Conservation (phyloP, 2,113 vertebrate species). For the Hyaena hyaena region DNA sequence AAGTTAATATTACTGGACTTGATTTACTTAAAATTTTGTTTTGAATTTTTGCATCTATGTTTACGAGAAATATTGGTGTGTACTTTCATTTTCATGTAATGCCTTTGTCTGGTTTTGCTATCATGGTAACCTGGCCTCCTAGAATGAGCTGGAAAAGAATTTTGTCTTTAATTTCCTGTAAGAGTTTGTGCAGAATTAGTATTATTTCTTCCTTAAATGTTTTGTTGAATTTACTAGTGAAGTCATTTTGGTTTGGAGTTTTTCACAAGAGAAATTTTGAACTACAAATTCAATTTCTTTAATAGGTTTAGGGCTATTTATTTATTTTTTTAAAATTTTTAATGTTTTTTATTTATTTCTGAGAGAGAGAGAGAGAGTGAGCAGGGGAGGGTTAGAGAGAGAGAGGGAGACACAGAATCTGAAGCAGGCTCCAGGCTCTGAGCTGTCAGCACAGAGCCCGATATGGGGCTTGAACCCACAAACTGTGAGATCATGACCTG, state of each 20-base stretch:
- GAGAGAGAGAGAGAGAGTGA: too few species aligned
- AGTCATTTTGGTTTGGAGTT: background rate
- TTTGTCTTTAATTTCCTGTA: background rate
- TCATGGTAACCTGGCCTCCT: background rate
- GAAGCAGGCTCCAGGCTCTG: too few species aligned
- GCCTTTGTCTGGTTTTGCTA: background rate
- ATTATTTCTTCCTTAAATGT: constrained; percentile 11
- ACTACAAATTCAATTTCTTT: background rate
- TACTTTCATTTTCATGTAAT: background rate
- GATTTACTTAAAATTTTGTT: constrained; percentile 1
- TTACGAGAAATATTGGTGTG: background rate
- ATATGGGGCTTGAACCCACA: too few species aligned
- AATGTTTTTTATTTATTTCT: too few species aligned
- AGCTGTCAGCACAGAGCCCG: too few species aligned
- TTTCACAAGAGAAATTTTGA: background rate
- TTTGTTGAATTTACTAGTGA: background rate
- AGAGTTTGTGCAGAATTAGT: constrained; percentile 23
- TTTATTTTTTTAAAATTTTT: too few species aligned
- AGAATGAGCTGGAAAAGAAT: background rate
- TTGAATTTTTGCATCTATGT: background rate
- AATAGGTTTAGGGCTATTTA: background rate
- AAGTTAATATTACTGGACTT: background rate
- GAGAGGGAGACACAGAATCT: too few species aligned
- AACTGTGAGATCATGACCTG: too few species aligned
- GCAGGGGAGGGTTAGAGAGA: too few species aligned